Evolutionary conservation across 2,888 invertebrate species (phyloP).

Genomic region (Atherix ibis): DNA sequence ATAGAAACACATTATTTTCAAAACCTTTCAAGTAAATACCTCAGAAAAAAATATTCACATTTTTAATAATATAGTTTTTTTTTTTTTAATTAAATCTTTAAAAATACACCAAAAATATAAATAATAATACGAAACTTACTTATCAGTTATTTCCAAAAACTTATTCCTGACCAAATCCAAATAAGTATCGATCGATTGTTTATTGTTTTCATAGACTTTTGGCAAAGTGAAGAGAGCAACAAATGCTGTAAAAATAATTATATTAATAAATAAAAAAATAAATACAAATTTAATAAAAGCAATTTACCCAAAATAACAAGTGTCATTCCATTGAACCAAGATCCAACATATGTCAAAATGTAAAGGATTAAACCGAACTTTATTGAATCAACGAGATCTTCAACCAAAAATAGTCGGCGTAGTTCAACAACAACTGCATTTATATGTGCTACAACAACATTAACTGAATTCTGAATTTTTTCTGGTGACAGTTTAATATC

Average conservation of each 20-base stretch:
- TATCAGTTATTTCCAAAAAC: slow-evolving; percentile 74
- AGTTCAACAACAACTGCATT: slow-evolving; percentile 70
- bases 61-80: too few relatives aligned
- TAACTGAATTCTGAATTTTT: slow-evolving; percentile 77
- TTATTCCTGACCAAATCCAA: slow-evolving; percentile 74
- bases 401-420: slow-evolving; percentile 87
- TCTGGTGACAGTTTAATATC: slow-evolving; percentile 82
- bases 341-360: slow-evolving; percentile 93
- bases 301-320: slow-evolving; percentile 81
- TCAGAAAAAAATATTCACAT: too few relatives aligned
- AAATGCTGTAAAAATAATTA: slow-evolving; percentile 50
- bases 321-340: slow-evolving; percentile 99
- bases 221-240: slow-evolving; percentile 88
- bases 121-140: too few relatives aligned
- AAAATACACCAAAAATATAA: too few relatives aligned
- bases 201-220: slow-evolving; percentile 91
- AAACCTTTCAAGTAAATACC: too few relatives aligned
- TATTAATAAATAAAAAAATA: slow-evolving; percentile 2
- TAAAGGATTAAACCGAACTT: slow-evolving; percentile 92
- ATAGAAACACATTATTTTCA: too few relatives aligned
- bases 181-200: slow-evolving; percentile 83
- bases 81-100: too few relatives aligned
- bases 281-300: background rate
- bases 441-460: slow-evolving; percentile 71
- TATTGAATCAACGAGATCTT: slow-evolving; percentile 88